Evolutionary conservation across 2,888 invertebrate genomes (phyloP).

Genomic region (Stenodera caucasica): DNA sequence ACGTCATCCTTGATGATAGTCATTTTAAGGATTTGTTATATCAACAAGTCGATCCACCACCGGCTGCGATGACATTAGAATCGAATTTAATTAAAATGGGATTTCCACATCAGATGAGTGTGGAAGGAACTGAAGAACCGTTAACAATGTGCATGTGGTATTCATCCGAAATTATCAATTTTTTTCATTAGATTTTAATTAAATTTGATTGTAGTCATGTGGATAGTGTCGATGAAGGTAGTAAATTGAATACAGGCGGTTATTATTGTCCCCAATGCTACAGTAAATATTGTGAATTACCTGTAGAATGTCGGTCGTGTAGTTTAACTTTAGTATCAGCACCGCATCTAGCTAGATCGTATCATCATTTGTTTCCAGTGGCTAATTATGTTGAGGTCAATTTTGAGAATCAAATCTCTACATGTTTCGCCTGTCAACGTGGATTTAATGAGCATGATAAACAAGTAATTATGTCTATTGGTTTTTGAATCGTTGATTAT

Average conservation of each 20-base stretch:
- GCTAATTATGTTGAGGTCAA: slow-evolving; percentile 77
- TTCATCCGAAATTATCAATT: slow-evolving; percentile 14
- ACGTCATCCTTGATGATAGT: slow-evolving; percentile 80
- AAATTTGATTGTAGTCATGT: slow-evolving; percentile 67
- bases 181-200: slow-evolving; percentile 1
- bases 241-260: slow-evolving; percentile 73
- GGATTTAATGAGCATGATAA: slow-evolving; percentile 70
- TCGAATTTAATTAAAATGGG: slow-evolving; percentile 94
- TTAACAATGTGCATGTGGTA: slow-evolving; percentile 93
- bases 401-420: slow-evolving; percentile 62
- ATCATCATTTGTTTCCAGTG: slow-evolving; percentile 96
- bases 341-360: slow-evolving; percentile 95
- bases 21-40: slow-evolving; percentile 71
- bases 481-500: slow-evolving; percentile 4
- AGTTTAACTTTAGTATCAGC: slow-evolving; percentile 96
- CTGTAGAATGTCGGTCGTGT: slow-evolving; percentile 95
- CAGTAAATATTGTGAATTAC: slow-evolving; percentile 97
- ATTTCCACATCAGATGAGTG: slow-evolving; percentile 79
- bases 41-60: slow-evolving; percentile 69
- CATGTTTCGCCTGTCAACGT: slow-evolving; percentile 78
- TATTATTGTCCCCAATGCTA: slow-evolving; percentile 95
- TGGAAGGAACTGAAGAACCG: slow-evolving; percentile 63
- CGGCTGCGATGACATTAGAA: slow-evolving; percentile 72
- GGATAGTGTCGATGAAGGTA: slow-evolving; percentile 70
- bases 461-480: slow-evolving; percentile 52